Base-by-base conservation (phyloP, 2,888 invertebrate genomes). In the Cheilosia vernalis region DNA sequence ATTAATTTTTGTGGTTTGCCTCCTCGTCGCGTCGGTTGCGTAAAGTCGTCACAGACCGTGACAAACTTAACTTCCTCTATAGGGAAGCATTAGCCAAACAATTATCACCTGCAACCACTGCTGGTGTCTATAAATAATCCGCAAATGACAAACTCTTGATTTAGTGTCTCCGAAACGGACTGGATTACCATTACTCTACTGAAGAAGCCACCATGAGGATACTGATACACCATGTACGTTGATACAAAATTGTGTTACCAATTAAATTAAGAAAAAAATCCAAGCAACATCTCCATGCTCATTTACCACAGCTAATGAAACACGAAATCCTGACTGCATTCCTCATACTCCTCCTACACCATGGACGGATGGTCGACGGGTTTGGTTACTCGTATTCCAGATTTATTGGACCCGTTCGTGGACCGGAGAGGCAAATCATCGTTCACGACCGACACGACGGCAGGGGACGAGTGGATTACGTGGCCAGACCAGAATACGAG, bases 371-470 rank as follows among this genome's bases (percentile, higher is more conserved):
- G 37, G 81, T 63, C 21, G 88, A 88, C 27, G 90, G 90, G 19
- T 89, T 94, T 40, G 95, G 95, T 60, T 95, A 94, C 89, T 95
- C 95, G 6, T 96, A 95, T 91, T 94, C 95, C 89, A 94, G 95
- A 87, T 96, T 96, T 91, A 94, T 94, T 89, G 96, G 96, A 9
- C 96, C 96, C 21, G 96, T 96, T 30, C 95, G 95, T 89, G 96
- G 96, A 72, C 92, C 92, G n/a, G 92, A 91, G 89, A 90, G 89
- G 64, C 89, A 91, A 89, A 89, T 92, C 60, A 87, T 89, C 63
- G 89, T 91, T 82, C 88, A 89, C 69, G 90, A 90, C 87, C 89
- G 87, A 47, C 86, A 88, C 72, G 88, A 88, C 69, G 88, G 93
- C 76, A 93, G 93, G 10, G 93, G 93, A 89, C 94, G 94, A 90